These are phyloP conservation scores for Ormyrus labotus DNA, from an alignment of 2,888 invertebrate species.

Conservation along the genomic window DNA sequence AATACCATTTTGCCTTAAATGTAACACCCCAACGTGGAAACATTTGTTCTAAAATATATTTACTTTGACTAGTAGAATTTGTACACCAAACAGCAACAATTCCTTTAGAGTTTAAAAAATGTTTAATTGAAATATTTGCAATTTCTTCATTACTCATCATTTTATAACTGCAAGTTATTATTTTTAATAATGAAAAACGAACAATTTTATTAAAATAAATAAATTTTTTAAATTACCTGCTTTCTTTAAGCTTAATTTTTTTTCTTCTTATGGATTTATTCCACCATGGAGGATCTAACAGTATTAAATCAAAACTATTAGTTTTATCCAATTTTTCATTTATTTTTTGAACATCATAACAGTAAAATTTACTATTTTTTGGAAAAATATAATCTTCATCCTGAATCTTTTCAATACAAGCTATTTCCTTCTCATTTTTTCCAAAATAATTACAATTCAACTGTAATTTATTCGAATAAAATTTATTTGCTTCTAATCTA, in stretches of 20 bases:
- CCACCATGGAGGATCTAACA: slow-evolving; percentile 97
- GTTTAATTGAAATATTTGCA: slow-evolving; percentile 82
- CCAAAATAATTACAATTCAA: slow-evolving; percentile 76
- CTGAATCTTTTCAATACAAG: slow-evolving; percentile 77
- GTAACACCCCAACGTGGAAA: slow-evolving; percentile 88
- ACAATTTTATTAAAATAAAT: slow-evolving; percentile 41
- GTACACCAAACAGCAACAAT: slow-evolving; percentile 95
- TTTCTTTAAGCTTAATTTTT: slow-evolving; percentile 79
- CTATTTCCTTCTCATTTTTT: slow-evolving; percentile 77
- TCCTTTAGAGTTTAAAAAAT: slow-evolving; percentile 80
- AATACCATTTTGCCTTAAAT: slow-evolving; percentile 87
- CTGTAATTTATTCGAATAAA: slow-evolving; percentile 73
- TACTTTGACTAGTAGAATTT: slow-evolving; percentile 85
- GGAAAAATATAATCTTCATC: slow-evolving; percentile 82
- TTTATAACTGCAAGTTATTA: slow-evolving; percentile 80
- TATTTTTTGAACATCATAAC: slow-evolving; percentile 81
- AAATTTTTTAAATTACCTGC: slow-evolving; percentile 77
- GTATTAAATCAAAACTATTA: slow-evolving; percentile 85
- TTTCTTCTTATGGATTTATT: slow-evolving; percentile 94
- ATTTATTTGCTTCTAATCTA: slow-evolving; percentile 70
- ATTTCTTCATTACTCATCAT: slow-evolving; percentile 89
- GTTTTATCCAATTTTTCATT: slow-evolving; percentile 77
- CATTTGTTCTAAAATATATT: slow-evolving; percentile 83
- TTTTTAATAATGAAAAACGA: slow-evolving; percentile 14
- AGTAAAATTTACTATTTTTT: slow-evolving; percentile 81